Evolutionary conservation across 2,888 invertebrate species (phyloP).

Genomic region (Eretmocerus hayati): DNA sequence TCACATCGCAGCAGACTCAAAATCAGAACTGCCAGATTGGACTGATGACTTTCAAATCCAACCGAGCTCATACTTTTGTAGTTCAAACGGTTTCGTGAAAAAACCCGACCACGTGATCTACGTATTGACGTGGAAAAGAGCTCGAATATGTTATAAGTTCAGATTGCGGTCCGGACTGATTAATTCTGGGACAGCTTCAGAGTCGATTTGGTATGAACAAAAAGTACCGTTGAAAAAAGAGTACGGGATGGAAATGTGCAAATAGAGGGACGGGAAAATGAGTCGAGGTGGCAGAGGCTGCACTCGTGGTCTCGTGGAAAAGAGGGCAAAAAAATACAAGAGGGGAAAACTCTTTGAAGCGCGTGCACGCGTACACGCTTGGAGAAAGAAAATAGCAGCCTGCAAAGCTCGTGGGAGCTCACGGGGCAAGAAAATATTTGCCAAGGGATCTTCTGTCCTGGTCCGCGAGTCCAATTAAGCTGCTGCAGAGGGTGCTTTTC

Average conservation of each 20-base stretch:
- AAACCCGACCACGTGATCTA: too few species aligned
- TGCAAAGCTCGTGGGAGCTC: background rate
- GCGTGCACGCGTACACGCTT: background rate
- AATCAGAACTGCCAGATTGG: too few species aligned
- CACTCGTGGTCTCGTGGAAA: background rate
- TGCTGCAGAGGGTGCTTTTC: background rate
- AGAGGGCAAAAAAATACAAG: background rate
- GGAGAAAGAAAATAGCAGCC: background rate
- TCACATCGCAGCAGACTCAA: too few species aligned
- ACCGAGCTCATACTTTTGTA: too few species aligned
- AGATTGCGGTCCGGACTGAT: too few species aligned
- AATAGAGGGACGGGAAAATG: background rate
- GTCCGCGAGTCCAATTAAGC: slow-evolving; percentile 6
- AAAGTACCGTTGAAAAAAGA: too few species aligned
- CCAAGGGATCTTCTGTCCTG: slow-evolving; percentile 9
- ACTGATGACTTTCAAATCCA: too few species aligned
- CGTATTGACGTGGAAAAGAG: too few species aligned
- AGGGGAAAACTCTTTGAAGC: slow-evolving; percentile 11
- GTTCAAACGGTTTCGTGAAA: too few species aligned
- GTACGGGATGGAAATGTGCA: background rate
- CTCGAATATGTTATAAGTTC: too few species aligned
- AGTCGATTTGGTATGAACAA: too few species aligned
- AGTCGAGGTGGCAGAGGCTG: background rate
- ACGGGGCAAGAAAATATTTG: slow-evolving; percentile 18
- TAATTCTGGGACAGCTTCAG: too few species aligned